A percentile compares a stretch with the other conserved stretches of the same genome.
Conservation (phyloP, 1,140 invertebrate species). For the Bathynomus jamesi region DNA sequence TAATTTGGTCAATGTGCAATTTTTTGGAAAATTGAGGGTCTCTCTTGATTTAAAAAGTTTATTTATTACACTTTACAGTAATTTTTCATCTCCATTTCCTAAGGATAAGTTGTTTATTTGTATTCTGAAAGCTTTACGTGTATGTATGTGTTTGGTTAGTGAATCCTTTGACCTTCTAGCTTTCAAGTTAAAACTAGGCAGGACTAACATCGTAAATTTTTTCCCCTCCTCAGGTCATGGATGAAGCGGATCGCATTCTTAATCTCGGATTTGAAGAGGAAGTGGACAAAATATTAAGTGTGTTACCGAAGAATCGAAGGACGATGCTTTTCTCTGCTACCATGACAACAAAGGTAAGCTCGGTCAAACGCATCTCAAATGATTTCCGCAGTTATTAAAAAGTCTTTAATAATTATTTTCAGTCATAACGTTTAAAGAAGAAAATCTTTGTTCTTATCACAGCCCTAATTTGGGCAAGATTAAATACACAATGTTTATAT, state of each 20-base stretch:
- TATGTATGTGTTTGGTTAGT: too few species aligned
- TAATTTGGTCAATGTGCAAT: too few species aligned
- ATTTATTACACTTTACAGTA: too few species aligned
- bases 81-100: too few species aligned
- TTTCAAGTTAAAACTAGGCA: too few species aligned
- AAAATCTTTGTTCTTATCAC: background rate
- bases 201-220: too few species aligned
- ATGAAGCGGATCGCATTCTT: constrained; percentile 89
- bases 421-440: background rate
- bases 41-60: too few species aligned
- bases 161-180: too few species aligned
- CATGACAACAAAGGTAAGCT: constrained; percentile 69
- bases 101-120: too few species aligned
- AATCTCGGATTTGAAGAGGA: constrained; percentile 97
- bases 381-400: background rate
- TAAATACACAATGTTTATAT: background rate
- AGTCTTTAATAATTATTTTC: background rate
- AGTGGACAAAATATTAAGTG: constrained; percentile 85
- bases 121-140: too few species aligned
- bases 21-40: too few species aligned
- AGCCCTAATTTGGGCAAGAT: background rate
- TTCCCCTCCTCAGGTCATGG: constrained; percentile 63
- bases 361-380: too few species aligned
- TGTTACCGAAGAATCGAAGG: constrained; percentile 69
- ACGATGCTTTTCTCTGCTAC: constrained; percentile 93